phyloP scores from a whole-genome alignment of 2,797 vertebrate species.

The Pelodytes ibericus region DNA sequence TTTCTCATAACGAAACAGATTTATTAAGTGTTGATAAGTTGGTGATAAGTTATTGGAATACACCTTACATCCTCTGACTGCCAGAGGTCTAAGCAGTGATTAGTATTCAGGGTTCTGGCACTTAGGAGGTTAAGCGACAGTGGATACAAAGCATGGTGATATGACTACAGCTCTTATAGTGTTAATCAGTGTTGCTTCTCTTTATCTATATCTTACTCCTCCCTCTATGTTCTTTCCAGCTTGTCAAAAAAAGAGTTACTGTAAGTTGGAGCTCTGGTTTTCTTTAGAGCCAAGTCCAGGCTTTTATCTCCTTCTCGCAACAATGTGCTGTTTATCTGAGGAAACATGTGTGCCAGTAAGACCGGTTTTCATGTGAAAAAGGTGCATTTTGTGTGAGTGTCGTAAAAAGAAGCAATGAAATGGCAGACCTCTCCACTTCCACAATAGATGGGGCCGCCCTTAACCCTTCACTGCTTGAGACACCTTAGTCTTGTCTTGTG shows the following conservation, averaged over 20 bases:
- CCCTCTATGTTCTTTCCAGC: background rate
- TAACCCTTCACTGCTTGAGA: background rate
- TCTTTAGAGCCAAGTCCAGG: slow-evolving; percentile 40
- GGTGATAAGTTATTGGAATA: too few relatives aligned
- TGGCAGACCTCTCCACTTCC: background rate
- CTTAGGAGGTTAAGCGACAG: background rate
- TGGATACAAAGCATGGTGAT: background rate
- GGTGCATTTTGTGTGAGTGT: slow-evolving; percentile 54
- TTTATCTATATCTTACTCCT: slow-evolving; percentile 25
- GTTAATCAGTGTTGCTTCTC: background rate
- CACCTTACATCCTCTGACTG: background rate
- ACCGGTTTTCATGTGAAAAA: slow-evolving; percentile 63
- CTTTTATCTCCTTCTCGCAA: slow-evolving; percentile 52
- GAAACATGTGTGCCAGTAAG: slow-evolving; percentile 58
- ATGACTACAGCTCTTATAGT: background rate
- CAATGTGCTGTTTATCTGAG: slow-evolving; percentile 51
- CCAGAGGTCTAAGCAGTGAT: too few relatives aligned
- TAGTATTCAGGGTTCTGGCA: too few relatives aligned
- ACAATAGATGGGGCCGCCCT: slow-evolving; percentile 40
- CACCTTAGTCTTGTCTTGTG: background rate
- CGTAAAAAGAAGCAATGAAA: slow-evolving; percentile 37
- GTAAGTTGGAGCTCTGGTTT: slow-evolving; percentile 46
- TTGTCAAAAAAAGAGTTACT: slow-evolving; percentile 43
- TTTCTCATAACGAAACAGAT: too few relatives aligned
- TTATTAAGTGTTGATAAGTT: too few relatives aligned